Evolutionary conservation across 2,888 invertebrate species (phyloP), one percentile per base, ranked within the genome.

Genomic region (Coenonympha glycerion): DNA sequence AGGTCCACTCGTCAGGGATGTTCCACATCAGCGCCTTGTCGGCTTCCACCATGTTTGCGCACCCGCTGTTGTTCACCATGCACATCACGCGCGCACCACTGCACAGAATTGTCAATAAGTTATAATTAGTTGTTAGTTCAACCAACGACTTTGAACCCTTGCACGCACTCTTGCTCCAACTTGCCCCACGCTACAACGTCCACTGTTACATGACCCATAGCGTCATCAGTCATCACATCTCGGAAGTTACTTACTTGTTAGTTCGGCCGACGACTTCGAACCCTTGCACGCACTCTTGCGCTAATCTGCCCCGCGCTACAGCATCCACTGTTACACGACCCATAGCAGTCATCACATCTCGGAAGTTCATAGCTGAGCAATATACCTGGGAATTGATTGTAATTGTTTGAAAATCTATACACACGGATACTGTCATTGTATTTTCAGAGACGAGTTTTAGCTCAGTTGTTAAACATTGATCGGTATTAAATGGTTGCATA

Each of bases 261-360:
- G 88, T 87, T 37, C 89, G 79, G 19, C 93, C 94, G 3, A 90
- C 88, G 60, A 90, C 89, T 61, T 94, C 93, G 55, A 93, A 90
- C 0, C 93, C 93, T 58, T 91, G 87, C 0, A 92, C 89, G 61
- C 90, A 90, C 57, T 91, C 91, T 60, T 94, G 90, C 6, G 89
- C 82, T 18, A 89, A 68, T n/a, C 92, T 85, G 0, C 87, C 88
- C 22, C 88, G 88, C 0, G 93, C 93, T 1, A 95, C 91, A 1
- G 94, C 90, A 71, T 98, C 97, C 0, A 91, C 90, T 5, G 94
- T 92, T 4, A 98, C 89, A 67, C 95, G 95, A 1, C 97, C 98
- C 0, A 95, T 95, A 0, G 97, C 95, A 1, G 95, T 88, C 98
- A 98, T 98, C 0, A 98, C 88, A 74, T 98, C 98, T 66, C 95